Percentiles rank a stretch among this genome's conserved stretches.
phyloP scores from a whole-genome alignment of 1,140 invertebrate species.

The Achatina immaculata region DNA sequence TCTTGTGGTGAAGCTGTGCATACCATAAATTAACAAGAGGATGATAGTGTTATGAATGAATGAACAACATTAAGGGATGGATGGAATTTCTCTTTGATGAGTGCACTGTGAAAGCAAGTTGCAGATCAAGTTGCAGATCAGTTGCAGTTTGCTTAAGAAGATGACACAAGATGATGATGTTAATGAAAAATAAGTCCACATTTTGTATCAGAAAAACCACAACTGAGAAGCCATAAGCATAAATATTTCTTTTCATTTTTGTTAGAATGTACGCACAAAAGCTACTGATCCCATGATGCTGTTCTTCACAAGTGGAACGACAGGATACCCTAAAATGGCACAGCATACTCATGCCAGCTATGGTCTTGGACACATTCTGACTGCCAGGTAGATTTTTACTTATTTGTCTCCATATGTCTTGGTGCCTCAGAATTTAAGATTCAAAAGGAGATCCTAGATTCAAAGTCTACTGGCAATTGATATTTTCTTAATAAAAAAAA shows the following conservation, averaged over 20 bases:
- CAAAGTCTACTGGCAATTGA: too few species aligned
- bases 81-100: background rate
- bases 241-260: background rate
- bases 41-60: too few species aligned
- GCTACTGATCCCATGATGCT: slow-evolving; percentile 68
- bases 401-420: too few species aligned
- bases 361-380: slow-evolving; percentile 69
- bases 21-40: background rate
- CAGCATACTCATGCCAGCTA: slow-evolving; percentile 72
- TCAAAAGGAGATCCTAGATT: background rate
- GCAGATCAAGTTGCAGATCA: background rate
- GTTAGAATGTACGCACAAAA: slow-evolving; percentile 64
- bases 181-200: too few species aligned
- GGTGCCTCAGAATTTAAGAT: background rate
- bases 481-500: too few species aligned
- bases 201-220: too few species aligned
- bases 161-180: too few species aligned
- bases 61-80: too few species aligned
- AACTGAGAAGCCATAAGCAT: background rate
- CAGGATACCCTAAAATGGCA: slow-evolving; percentile 74
- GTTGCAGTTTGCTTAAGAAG: too few species aligned
- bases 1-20: background rate
- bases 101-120: background rate
- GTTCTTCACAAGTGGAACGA: slow-evolving; percentile 75
- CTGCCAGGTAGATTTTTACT: slow-evolving; percentile 57